Base-by-base conservation (phyloP, 1,140 invertebrate genomes). In the Aricia agestis region DNA sequence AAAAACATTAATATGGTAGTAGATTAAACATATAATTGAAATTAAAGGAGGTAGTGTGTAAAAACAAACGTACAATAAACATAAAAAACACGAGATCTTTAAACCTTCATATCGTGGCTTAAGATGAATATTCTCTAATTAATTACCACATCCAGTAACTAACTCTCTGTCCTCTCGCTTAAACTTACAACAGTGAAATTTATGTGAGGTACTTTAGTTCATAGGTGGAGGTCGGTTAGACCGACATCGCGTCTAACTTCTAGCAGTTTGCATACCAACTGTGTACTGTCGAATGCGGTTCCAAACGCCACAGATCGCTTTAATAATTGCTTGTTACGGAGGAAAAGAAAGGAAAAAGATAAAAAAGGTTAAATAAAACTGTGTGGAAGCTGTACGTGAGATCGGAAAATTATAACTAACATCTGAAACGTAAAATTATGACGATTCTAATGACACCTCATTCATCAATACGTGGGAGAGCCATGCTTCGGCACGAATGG, bases 201-300 rank as follows among this genome's bases (percentile, higher is more conserved):
- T 87, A 87, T 87, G 78, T 81, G 72, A 81, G 84, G 76, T 83
- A 87, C 85, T 86, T 87, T 82, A 82, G 73, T 79, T 81, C 82
- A 82, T 83, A 82, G 76, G 82, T 81, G 77, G 75, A 74, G 73
- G 75, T 72, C 66, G 73, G 74, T 73, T 71, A 42, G 73, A 73
- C 68, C 66, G 68, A 66, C 74, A 68, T 70, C 75, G 71, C 72
- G 67, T 72, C 76, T 74, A 76, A 79, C 78, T 82, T 79, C 58
- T 58, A 69, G 70, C 59, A 69, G 73, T 79, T 77, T 79, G 80
- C 77, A 75, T 69, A 69, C 68, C 68, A 45, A 69, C 68, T 69
- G 68, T 59, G 59, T 69, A 65, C 58, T 69, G 68, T 69, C 68
- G 68, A 69, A 69, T 69, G 58, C 17, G 31, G 59, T 10, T 18